phyloP scores from a whole-genome alignment of 2,888 invertebrate genomes.

The Tipula helvola region DNA sequence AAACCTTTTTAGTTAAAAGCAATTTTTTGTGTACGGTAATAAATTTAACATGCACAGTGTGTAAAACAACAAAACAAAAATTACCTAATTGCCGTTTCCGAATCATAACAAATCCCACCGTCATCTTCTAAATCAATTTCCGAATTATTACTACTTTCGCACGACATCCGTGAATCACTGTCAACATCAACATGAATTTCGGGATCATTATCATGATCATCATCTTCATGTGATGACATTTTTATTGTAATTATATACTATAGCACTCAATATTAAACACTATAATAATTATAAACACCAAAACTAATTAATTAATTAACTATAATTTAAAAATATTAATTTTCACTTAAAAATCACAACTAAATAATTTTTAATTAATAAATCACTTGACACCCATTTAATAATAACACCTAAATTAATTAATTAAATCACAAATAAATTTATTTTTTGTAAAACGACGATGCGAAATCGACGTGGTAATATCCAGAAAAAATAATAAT shows the following conservation, averaged over 20 bases:
- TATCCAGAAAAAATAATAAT: neutral
- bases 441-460: neutral
- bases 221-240: slow-evolving; percentile 34
- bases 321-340: neutral
- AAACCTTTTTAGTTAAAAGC: slow-evolving; percentile 4
- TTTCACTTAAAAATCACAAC: neutral
- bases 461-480: neutral
- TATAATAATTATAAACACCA: neutral
- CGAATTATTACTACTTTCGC: slow-evolving; percentile 28
- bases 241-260: neutral
- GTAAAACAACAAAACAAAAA: neutral
- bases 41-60: neutral
- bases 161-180: slow-evolving; percentile 34
- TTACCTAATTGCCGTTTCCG: slow-evolving; percentile 35
- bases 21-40: neutral
- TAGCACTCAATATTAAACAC: neutral
- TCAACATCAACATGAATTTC: slow-evolving; percentile 35
- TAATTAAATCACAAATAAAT: neutral
- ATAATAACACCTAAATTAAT: neutral
- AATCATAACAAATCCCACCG: slow-evolving; percentile 33
- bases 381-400: neutral
- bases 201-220: slow-evolving; percentile 33
- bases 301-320: neutral
- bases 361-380: neutral
- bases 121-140: slow-evolving; percentile 37